A percentile compares a stretch with the other conserved stretches of the same genome.
Conservation (phyloP, 2,888 invertebrate genomes). For the Lasius platythorax region DNA sequence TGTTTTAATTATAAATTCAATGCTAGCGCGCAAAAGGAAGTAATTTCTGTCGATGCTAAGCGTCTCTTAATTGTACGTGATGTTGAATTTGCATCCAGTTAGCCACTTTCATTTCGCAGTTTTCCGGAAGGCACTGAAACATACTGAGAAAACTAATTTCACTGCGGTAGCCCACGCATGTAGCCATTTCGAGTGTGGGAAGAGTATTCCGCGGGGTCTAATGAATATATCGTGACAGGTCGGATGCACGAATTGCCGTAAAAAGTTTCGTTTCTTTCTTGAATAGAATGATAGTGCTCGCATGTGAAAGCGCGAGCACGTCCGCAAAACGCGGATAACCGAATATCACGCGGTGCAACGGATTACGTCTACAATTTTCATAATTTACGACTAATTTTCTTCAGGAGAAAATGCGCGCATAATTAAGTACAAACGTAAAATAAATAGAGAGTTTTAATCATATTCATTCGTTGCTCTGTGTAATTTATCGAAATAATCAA, state of each 20-base stretch:
- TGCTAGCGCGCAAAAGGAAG: neutral
- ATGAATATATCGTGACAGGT: constrained; percentile 55
- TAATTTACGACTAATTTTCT: constrained; percentile 17
- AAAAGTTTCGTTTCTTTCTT: constrained; percentile 44
- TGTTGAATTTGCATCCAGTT: constrained; percentile 64
- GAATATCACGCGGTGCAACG: neutral
- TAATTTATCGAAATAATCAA: neutral
- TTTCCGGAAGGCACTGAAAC: constrained; percentile 18
- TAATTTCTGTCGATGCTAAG: constrained; percentile 20
- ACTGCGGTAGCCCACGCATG: constrained; percentile 16
- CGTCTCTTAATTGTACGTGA: constrained; percentile 62
- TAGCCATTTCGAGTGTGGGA: constrained; percentile 37
- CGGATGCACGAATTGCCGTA: neutral
- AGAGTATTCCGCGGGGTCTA: constrained; percentile 42
- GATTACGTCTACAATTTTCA: constrained; percentile 22
- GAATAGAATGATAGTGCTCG: neutral
- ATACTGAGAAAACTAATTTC: constrained; percentile 66
- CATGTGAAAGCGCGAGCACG: neutral
- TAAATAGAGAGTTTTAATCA: constrained; percentile 13
- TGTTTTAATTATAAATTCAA: neutral
- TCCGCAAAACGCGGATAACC: neutral
- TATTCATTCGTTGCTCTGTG: neutral
- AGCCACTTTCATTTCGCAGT: constrained; percentile 58
- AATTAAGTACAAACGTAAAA: neutral
- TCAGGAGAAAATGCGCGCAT: neutral